A percentile compares a stretch with the other conserved stretches of the same genome.
phyloP scores from a whole-genome alignment of 2,113 vertebrate genomes.

The Pelvicachromis taeniatus region DNA sequence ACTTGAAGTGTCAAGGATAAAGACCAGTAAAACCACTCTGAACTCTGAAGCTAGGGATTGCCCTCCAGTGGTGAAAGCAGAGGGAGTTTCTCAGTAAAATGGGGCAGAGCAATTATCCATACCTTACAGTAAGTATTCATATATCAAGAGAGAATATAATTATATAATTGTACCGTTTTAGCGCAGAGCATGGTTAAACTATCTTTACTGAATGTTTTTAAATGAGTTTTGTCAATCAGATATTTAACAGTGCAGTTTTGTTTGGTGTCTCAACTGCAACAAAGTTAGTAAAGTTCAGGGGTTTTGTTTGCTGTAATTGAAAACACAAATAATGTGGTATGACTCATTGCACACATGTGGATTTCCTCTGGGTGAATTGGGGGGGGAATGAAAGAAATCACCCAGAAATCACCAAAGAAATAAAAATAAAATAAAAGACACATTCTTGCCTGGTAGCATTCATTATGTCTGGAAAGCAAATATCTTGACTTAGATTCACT shows the following conservation, averaged over 20 bases:
- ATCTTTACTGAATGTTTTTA: background rate
- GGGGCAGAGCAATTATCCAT: background rate
- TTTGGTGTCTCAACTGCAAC: background rate
- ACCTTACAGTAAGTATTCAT: background rate
- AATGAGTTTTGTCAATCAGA: background rate
- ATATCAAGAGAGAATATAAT: background rate
- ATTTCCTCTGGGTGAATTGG: background rate
- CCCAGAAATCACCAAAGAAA: background rate
- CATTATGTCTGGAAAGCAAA: background rate
- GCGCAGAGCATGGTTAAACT: background rate
- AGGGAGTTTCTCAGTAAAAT: background rate
- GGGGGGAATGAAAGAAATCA: background rate
- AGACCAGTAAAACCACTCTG: background rate
- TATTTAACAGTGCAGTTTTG: background rate
- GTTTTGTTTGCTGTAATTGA: background rate
- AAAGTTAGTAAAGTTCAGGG: background rate
- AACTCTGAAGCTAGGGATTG: constrained; percentile 52
- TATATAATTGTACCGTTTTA: background rate
- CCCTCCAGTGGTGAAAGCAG: constrained; percentile 65
- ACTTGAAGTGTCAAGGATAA: background rate
- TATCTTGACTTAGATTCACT: background rate
- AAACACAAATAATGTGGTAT: background rate
- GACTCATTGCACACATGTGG: background rate
- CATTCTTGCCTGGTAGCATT: background rate
- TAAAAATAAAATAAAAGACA: background rate